Base-by-base conservation (phyloP, 2,113 vertebrate genomes). In the Gobiocypris rarus region DNA sequence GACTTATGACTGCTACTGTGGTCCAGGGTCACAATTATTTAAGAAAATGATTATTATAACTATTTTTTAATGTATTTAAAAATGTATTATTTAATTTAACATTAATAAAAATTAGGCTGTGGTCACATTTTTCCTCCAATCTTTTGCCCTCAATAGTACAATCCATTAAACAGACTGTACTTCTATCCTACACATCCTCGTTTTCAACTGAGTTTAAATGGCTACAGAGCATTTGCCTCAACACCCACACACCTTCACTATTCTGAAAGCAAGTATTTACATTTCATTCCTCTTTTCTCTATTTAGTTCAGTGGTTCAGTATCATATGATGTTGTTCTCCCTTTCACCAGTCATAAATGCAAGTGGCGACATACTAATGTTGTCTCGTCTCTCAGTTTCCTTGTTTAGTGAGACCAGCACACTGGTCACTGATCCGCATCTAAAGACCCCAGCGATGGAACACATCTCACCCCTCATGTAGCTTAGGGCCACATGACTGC, bases 401-500 rank as follows among this genome's bases (percentile, higher is more conserved):
- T 5, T 17, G 54, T 77, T 76, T 24, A 24, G 28, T 14, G 31
- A 34, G 74, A 76, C 14, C 74, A 34, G 74, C 26, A 79, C 22
- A 10, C 58, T 63, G n/a, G 38, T 78, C 43, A 78, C 56, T 61
- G 34, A 78, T 78, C 54, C 9, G 26, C 54, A 6, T 59, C 63
- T 56, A 69, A n/a, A 52, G 31, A 85, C 70, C 61, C 28, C 63
- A 86, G 17, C 22, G 52, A 38, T 34, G 41, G 56, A 43, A 41
- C 28, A 76, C 34, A 65, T 75, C 48, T 52, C 26, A 31, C 41
- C 75, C 50, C 79, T 48, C 75, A 86, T 77, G 34, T 63, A 84
- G 77, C 74, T 79, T 63, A 83, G 74, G 26, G 50, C 71, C 85
- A 84, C 85, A 86, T 86, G 83, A 70, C 69, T 61, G 52, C 75